Evolutionary conservation across 2,797 vertebrate species (phyloP), one percentile per base, ranked within the genome.

Genomic region (Buceros bicornis): DNA sequence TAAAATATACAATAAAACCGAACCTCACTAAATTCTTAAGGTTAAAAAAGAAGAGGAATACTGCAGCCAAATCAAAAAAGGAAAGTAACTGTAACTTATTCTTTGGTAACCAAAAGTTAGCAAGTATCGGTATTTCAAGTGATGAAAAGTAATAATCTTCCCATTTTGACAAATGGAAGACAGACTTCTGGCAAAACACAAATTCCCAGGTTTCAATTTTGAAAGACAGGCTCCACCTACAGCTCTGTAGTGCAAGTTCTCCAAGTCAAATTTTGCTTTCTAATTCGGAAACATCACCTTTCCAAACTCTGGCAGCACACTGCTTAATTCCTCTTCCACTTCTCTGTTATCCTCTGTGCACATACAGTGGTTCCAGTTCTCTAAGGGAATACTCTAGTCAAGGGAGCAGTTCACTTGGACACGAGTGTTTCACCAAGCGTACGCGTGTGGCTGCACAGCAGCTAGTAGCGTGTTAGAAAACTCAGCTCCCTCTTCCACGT

Each of bases 61-160:
- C 96, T 97, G 94, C 95, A 98, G 97, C 97, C 97, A 98, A 47
- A 97, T 98, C 95, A 91, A 94, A 91, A 91, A 96, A 96, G 96
- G 83, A 89, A 97, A 96, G 93, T 71, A 95, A 97, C 70, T 50
- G 77, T 85, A 96, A 97, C 97, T 95, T 98, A 98, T 97, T 99
- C 99, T 99, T 99, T 99, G 99, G 99, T 99, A 98, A 98, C 98
- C 97, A 97, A 98, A 98, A 97, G 78, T 98, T 98, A 97, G 96
- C 97, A 98, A 97, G 97, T 96, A 94, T 96, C 76, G 89, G 96
- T 89, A 95, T 91, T 98, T 98, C 98, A 98, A 98, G 98, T 98
- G 97, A 97, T 96, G 97, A 96, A 95, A 90, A 94, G 80, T 87
- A 70, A 89, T 78, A 53, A 79, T 57, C 76, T 92, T 90, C 82